Evolutionary conservation across 2,113 vertebrate species (phyloP).

Genomic region (Micromys minutus): DNA sequence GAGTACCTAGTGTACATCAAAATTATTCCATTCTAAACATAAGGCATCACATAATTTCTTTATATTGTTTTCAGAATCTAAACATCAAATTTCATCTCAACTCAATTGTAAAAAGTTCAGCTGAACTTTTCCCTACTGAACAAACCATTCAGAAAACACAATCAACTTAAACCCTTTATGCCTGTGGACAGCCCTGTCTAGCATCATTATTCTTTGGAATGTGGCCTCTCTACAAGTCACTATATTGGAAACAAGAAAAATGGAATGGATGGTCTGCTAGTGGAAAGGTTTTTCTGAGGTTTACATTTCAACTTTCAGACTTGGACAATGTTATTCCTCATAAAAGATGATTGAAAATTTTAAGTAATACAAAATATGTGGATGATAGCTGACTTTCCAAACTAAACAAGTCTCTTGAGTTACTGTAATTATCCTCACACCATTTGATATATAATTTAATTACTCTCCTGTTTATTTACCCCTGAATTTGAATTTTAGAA

Average conservation of each 20-base stretch:
- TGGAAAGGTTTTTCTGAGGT: neutral
- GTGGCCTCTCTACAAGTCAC: neutral
- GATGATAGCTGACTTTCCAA: neutral
- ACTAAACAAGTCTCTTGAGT: neutral
- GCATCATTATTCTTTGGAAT: neutral
- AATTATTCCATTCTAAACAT: neutral
- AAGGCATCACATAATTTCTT: neutral
- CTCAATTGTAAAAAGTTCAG: neutral
- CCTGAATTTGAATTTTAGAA: neutral
- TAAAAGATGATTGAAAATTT: neutral
- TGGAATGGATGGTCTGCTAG: neutral
- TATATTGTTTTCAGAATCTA: neutral
- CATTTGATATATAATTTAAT: neutral
- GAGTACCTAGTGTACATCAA: accelerated
- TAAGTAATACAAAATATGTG: neutral
- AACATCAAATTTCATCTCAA: neutral
- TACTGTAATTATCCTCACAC: neutral
- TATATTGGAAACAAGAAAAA: neutral
- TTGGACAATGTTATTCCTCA: neutral
- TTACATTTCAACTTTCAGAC: neutral
- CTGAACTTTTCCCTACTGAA: neutral
- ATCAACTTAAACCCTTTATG: accelerated
- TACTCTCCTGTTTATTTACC: neutral
- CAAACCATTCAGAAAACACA: neutral
- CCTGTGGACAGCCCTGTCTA: neutral